Percentiles rank a stretch among this genome's conserved stretches.
phyloP scores from a whole-genome alignment of 2,888 invertebrate species.

The Pteria penguin region DNA sequence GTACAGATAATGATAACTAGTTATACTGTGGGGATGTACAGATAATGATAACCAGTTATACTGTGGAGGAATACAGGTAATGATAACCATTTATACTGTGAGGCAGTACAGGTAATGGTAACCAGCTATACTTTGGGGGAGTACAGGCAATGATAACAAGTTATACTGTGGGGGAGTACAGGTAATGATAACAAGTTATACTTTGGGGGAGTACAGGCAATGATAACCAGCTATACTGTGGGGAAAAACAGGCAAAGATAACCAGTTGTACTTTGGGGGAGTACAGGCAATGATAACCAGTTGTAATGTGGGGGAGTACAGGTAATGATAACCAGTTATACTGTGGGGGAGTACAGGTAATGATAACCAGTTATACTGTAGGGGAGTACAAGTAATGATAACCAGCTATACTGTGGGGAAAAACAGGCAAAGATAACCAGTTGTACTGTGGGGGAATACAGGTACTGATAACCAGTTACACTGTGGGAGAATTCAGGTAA shows the following conservation, averaged over 20 bases:
- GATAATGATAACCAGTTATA: slow-evolving; percentile 13
- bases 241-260: neutral
- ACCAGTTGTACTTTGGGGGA: no score
- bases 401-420: no score
- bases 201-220: slow-evolving; percentile 16
- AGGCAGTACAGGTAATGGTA: neutral
- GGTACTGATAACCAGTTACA: slow-evolving; percentile 12
- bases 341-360: slow-evolving; percentile 19
- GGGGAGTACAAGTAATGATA: neutral
- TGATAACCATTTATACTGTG: neutral
- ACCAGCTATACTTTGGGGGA: no score
- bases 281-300: no score
- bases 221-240: neutral
- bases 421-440: no score
- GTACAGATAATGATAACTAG: neutral
- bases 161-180: slow-evolving; percentile 17
- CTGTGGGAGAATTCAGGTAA: slow-evolving; percentile 17
- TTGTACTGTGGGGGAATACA: slow-evolving; percentile 16
- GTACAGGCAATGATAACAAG: neutral
- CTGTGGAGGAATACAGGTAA: slow-evolving; percentile 19
- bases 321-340: slow-evolving; percentile 17
- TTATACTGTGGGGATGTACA: slow-evolving; percentile 14
- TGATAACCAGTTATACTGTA: neutral
- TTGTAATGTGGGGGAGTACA: slow-evolving; percentile 17
- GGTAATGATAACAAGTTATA: slow-evolving; percentile 17